Percentiles rank a stretch among this genome's conserved stretches.
Evolutionary conservation across 2,888 invertebrate genomes (phyloP).

Genomic region (Apocheima hispidaria): DNA sequence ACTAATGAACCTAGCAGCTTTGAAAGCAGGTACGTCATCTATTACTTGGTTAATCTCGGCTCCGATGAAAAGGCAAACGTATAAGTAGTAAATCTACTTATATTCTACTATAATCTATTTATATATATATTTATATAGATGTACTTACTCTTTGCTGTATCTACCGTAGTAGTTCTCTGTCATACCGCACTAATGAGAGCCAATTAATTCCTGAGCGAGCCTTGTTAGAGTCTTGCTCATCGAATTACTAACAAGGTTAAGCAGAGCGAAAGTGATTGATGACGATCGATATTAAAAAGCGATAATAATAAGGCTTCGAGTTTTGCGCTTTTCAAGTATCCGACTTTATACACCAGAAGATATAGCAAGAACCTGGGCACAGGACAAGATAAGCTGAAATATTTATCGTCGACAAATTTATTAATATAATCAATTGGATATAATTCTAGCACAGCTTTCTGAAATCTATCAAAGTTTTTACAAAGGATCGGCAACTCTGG

Average conservation of each 20-base stretch:
- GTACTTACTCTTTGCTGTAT: conserved; percentile 13
- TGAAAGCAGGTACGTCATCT: conserved; percentile 41
- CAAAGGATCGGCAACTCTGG: too few species aligned
- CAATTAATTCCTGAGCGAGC: conserved; percentile 37
- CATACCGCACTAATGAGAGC: conserved; percentile 26
- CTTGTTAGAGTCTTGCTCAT: conserved; percentile 27
- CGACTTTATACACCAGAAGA: not conserved
- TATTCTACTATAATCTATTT: too few species aligned
- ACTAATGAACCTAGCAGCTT: conserved; percentile 41
- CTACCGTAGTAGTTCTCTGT: conserved; percentile 24
- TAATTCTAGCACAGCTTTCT: not conserved
- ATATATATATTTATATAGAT: conserved; percentile 11
- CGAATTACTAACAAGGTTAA: conserved; percentile 32
- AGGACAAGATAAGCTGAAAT: not conserved
- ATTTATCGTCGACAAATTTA: too few species aligned
- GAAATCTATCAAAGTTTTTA: not conserved
- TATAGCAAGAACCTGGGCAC: not conserved
- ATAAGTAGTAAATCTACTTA: too few species aligned
- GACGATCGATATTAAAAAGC: conserved; percentile 22
- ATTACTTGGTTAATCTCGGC: conserved; percentile 42
- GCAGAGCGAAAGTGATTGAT: conserved; percentile 33
- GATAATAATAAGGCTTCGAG: conserved; percentile 13
- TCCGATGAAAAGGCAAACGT: conserved; percentile 38
- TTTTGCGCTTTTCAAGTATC: conserved; percentile 15
- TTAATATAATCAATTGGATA: not conserved